Percentiles rank a stretch among this genome's conserved stretches.
phyloP scores from a whole-genome alignment of 2,797 vertebrate species.

The Serranus cabrilla region DNA sequence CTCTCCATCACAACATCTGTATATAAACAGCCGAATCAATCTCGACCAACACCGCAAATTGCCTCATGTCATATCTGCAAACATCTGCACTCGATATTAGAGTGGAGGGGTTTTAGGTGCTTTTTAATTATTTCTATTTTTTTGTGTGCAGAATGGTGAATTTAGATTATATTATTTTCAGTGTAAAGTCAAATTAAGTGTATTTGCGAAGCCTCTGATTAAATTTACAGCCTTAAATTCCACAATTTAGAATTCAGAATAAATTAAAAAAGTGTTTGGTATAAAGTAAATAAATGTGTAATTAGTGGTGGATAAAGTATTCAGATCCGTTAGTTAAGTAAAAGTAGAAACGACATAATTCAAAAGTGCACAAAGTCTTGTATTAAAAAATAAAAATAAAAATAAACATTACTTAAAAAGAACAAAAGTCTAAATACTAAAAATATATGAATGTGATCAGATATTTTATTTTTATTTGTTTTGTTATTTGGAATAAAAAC shows the following conservation, averaged over 20 bases:
- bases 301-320: slow-evolving; percentile 19
- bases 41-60: slow-evolving; percentile 54
- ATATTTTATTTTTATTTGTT: neutral
- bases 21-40: slow-evolving; percentile 76
- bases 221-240: neutral
- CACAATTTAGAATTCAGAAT: slow-evolving; percentile 1
- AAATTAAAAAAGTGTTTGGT: slow-evolving; percentile 15
- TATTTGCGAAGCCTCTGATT: slow-evolving; percentile 15
- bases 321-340: slow-evolving; percentile 10
- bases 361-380: slow-evolving; percentile 8
- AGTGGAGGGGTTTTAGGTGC: slow-evolving; percentile 40
- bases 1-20: slow-evolving; percentile 80
- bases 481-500: neutral
- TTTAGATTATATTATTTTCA: slow-evolving; percentile 8
- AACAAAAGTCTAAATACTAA: neutral
- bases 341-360: neutral
- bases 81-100: slow-evolving; percentile 52
- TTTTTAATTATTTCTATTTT: slow-evolving; percentile 53
- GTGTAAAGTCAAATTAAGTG: slow-evolving; percentile 19
- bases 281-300: slow-evolving; percentile 18
- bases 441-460: neutral
- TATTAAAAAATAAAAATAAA: neutral
- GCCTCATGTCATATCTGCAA: slow-evolving; percentile 44
- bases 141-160: neutral
- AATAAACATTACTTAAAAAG: neutral